These are phyloP conservation scores for Drosophila teissieri DNA, from an alignment of 1,140 invertebrate species.

Conservation along the genomic window DNA sequence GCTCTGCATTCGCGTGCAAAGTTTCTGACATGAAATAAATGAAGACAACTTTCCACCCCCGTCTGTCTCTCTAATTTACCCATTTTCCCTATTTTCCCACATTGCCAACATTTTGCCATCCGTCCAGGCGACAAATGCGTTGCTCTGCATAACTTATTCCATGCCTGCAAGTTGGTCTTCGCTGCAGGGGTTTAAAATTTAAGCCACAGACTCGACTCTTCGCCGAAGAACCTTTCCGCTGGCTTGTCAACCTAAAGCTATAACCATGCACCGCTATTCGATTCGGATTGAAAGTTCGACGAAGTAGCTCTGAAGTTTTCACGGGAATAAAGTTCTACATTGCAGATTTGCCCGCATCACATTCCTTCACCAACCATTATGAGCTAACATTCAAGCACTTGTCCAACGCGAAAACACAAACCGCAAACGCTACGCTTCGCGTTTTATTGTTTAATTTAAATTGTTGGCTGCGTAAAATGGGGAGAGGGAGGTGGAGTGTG, in stretches of 20 bases:
- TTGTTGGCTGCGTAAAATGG: slow-evolving; percentile 15
- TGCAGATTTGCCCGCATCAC: too few species aligned
- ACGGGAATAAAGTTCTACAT: too few species aligned
- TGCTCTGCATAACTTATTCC: slow-evolving; percentile 64
- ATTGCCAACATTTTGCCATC: not conserved
- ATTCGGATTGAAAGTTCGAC: too few species aligned
- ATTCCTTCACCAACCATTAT: not conserved
- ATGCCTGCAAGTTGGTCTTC: slow-evolving; percentile 51
- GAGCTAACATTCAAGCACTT: slow-evolving; percentile 25
- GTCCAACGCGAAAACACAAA: slow-evolving; percentile 18
- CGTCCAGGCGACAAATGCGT: slow-evolving; percentile 32
- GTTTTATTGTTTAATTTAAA: slow-evolving; percentile 75
- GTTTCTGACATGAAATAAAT: slow-evolving; percentile 69
- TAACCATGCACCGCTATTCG: too few species aligned
- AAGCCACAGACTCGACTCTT: slow-evolving; percentile 10
- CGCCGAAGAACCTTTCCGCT: not conserved
- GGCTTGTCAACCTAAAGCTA: slow-evolving; percentile 8
- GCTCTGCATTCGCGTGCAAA: slow-evolving; percentile 33
- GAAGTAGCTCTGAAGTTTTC: too few species aligned
- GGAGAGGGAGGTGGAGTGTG: not conserved
- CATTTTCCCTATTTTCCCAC: not conserved
- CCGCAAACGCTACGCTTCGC: slow-evolving; percentile 55
- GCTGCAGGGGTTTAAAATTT: slow-evolving; percentile 19
- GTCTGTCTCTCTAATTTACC: slow-evolving; percentile 4
- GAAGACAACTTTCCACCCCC: slow-evolving; percentile 38